Conservation (phyloP, 1,140 invertebrate species). For the Agraylea sexmaculata region DNA sequence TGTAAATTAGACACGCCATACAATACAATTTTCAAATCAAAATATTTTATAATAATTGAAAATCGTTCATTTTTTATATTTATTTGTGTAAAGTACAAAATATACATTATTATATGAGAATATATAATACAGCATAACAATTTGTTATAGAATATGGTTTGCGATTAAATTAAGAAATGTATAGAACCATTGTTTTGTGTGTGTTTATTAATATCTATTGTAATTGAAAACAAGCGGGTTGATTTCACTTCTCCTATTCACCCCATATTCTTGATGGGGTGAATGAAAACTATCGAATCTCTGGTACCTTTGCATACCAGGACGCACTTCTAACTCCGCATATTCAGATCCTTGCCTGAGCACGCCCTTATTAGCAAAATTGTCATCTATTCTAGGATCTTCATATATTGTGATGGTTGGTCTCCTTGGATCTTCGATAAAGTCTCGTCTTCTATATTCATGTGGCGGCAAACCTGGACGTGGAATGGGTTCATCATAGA, state of each 20-base stretch:
- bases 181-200: constrained; percentile 1
- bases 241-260: constrained; percentile 33
- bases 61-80: no score
- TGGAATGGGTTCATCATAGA: constrained; percentile 23
- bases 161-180: neutral
- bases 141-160: neutral
- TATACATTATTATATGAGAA: neutral
- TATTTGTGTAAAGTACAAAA: neutral
- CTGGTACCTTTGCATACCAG: constrained; percentile 30
- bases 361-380: constrained; percentile 28
- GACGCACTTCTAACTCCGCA: constrained; percentile 30
- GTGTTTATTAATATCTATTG: constrained; percentile 28
- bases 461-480: constrained; percentile 30
- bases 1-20: no score
- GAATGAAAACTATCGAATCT: constrained; percentile 34
- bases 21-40: no score
- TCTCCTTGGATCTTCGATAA: constrained; percentile 27
- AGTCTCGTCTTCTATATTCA: constrained; percentile 31
- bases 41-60: no score
- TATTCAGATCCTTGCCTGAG: constrained; percentile 33
- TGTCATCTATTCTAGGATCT: constrained; percentile 40
- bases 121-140: neutral
- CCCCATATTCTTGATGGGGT: constrained; percentile 25
- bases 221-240: constrained; percentile 40
- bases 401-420: constrained; percentile 46